These are phyloP conservation scores for Drosophila melanosoma DNA, from an alignment of 2,888 invertebrate genomes.

Conservation along the genomic window DNA sequence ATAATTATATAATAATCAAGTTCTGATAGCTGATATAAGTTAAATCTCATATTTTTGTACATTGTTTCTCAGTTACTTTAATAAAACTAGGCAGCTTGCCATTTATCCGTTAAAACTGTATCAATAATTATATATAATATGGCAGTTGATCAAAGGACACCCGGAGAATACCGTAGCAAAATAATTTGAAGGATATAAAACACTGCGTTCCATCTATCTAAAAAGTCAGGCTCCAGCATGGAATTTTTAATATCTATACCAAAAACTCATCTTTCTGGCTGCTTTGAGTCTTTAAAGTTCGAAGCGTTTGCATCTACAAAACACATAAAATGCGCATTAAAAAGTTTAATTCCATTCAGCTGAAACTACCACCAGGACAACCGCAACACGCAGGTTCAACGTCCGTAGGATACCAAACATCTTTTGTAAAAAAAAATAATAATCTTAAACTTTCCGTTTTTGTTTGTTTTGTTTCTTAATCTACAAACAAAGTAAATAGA, in stretches of 20 bases:
- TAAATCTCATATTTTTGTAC: not conserved
- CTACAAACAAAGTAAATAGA: not conserved
- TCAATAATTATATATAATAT: not conserved
- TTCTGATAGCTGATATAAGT: not conserved
- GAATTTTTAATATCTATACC: not conserved
- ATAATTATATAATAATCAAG: not conserved
- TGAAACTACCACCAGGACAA: not conserved
- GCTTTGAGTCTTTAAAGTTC: not conserved
- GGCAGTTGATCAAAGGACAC: too few relatives aligned
- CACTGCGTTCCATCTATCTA: not conserved
- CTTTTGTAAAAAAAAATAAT: not conserved
- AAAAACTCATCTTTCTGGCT: not conserved
- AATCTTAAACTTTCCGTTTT: not conserved
- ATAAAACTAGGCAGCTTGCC: not conserved
- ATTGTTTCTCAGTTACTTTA: slow-evolving; percentile 2
- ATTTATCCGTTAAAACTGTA: not conserved
- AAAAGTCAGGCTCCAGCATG: not conserved
- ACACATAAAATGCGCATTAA: not conserved
- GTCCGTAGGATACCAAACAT: not conserved
- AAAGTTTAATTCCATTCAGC: not conserved
- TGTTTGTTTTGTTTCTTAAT: not conserved
- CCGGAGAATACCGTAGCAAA: not conserved
- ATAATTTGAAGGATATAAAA: not conserved
- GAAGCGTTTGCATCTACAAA: not conserved
- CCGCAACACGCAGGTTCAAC: not conserved